A percentile compares a stretch with the other conserved stretches of the same genome.
phyloP scores from a whole-genome alignment of 92 coral and sea anemone genomes.

The Palythoa grandiflora region DNA sequence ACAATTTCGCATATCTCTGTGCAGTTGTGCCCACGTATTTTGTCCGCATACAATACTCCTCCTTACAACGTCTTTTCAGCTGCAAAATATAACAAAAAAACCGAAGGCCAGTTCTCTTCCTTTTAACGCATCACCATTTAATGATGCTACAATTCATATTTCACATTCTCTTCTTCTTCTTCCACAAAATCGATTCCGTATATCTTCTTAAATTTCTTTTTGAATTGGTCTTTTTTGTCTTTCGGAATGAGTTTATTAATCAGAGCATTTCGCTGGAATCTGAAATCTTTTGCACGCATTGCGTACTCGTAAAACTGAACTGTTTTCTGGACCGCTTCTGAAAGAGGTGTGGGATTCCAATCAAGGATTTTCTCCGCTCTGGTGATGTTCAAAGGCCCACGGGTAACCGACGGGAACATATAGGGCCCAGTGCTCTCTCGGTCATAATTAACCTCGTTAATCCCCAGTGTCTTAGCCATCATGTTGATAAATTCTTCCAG shows the following conservation, averaged over 20 bases:
- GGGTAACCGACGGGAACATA: slow-evolving; percentile 86
- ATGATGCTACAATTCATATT: slow-evolving; percentile 41
- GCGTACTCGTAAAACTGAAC: slow-evolving; percentile 89
- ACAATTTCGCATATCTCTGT: no score
- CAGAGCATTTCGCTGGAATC: slow-evolving; percentile 73
- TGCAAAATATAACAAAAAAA: not conserved
- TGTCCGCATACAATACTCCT: no score
- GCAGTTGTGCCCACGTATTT: no score
- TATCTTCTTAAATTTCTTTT: slow-evolving; percentile 72
- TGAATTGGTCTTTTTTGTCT: slow-evolving; percentile 69
- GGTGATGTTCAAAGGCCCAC: slow-evolving; percentile 86
- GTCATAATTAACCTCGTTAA: slow-evolving; percentile 75
- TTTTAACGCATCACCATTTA: not conserved
- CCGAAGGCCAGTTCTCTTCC: no score
- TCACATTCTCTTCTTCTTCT: slow-evolving; percentile 16
- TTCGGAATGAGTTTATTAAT: slow-evolving; percentile 67
- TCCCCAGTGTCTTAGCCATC: slow-evolving; percentile 77
- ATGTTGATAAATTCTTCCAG: slow-evolving; percentile 75
- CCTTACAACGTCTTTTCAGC: not conserved
- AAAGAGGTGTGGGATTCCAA: slow-evolving; percentile 80
- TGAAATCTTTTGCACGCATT: slow-evolving; percentile 80
- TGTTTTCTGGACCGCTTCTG: slow-evolving; percentile 64
- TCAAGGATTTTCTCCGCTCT: slow-evolving; percentile 72
- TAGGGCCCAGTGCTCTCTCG: slow-evolving; percentile 61
- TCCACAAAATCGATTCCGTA: slow-evolving; percentile 64